Base-by-base conservation (phyloP, 2,113 vertebrate genomes). In the Pogona vitticeps region DNA sequence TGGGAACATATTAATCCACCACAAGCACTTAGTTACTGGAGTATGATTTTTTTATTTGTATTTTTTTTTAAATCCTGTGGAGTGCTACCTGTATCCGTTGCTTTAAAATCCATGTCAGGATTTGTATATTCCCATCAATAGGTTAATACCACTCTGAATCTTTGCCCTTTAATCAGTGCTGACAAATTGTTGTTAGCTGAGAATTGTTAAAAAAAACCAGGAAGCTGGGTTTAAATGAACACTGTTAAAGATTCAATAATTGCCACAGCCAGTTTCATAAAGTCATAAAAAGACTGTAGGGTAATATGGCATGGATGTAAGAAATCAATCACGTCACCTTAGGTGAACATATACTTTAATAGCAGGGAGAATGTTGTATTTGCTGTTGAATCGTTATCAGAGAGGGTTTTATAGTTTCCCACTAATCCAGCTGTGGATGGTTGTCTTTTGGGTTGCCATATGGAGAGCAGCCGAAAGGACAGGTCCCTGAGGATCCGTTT, bases 141-240 rank as follows among this genome's bases (percentile, higher is more conserved):
- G 58, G 80, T 80, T 86, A 70, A 86, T 28, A 79, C 15, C 5
- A 80, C 28, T 33, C 80, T 78, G 40, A 76, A 76, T 84, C 13
- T 84, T 88, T 61, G 56, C 65, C 71, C 9, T 0, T 86, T 86
- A 82, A 12, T n/a, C n/a, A 1, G 0, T 28, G 38, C 9, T 59
- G 42, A 33, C 28, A 86, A 86, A 68, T 2, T 86, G 86, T 1
- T 77, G 14, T 13, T 63, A 28, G 26, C 23, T 81, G 2, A 82
- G 67, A 85, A 77, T 78, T 82, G 65, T 23, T 82, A 56, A 82
- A 72, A 91, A 88, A 20, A n/a, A n/a, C n/a, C 23, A 85, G n/a
- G 1, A 91, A 33, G 72, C 17, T 84, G 36, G 23, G 46, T 85
- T 91, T 79, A 65, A 84, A 38, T 72, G 7, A 56, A 84, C 1